Conservation (phyloP, 2,797 vertebrate genomes). For the Aselliscus stoliczkanus region DNA sequence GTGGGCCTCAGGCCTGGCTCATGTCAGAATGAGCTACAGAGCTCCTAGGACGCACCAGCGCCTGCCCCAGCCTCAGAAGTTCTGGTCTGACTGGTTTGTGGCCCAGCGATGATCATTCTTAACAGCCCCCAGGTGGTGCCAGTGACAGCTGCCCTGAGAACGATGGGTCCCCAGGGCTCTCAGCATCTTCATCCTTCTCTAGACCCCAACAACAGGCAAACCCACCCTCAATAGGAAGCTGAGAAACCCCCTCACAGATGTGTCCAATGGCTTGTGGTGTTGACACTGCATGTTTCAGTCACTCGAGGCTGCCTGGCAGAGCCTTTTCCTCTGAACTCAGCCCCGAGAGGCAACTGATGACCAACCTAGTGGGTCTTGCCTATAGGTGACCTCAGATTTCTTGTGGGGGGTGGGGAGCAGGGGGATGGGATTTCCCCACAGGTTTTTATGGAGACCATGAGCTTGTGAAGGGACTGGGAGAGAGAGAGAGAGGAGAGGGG, state of each 20-base stretch:
- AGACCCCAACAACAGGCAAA: no score
- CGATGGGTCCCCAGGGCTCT: no score
- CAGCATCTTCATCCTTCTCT: no score
- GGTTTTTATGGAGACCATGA: background rate
- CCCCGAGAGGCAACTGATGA: background rate
- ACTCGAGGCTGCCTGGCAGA: background rate
- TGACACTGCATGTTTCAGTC: fast-evolving
- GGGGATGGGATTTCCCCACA: no score
- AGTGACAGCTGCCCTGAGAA: background rate
- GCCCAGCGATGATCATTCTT: background rate
- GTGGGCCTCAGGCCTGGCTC: background rate
- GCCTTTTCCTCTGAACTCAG: background rate
- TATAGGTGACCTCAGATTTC: background rate
- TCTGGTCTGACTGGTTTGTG: background rate
- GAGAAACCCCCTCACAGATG: background rate
- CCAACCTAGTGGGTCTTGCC: background rate
- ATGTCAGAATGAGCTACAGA: fast-evolving
- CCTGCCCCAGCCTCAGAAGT: background rate
- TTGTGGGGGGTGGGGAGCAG: fast-evolving
- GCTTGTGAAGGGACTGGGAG: background rate
- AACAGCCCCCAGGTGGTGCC: background rate
- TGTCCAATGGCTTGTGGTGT: no score
- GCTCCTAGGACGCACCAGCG: background rate
- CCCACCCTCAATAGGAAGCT: no score
- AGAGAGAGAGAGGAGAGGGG: background rate